Base-by-base conservation (phyloP, 2,797 vertebrate species). In the Thamnophis elegans region DNA sequence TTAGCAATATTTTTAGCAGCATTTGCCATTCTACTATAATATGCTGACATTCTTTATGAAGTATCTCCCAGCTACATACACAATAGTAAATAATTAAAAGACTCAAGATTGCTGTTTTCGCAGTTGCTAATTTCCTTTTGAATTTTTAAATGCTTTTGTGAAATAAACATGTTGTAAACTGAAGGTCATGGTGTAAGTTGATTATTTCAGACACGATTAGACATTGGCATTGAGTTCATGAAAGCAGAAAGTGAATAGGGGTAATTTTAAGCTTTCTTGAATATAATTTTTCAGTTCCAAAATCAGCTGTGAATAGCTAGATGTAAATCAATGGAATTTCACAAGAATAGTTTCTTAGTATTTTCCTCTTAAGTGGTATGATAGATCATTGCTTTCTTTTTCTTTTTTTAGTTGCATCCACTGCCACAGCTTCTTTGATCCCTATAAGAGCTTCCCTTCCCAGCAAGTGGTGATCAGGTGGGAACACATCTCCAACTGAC, bases 111-210 rank as follows among this genome's bases (percentile, higher is more conserved):
- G 56, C 68, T 73, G 78, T 88, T 92, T 89, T 88, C 54, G 88
- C 91, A 89, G 25, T 58, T 51, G 51, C 58, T 88, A 89, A 91
- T 93, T 93, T 85, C 22, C 59, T 89, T 91, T 91, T 91, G 87
- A 68, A 85, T 92, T 94, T 93, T 91, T 89, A 91, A 88, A 94
- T 92, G 78, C 88, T 86, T 87, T 90, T 88, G 85, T 94, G 91
- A 92, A 94, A 94, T 94, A 92, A 92, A 32, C 85, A 87, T 87
- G 85, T 87, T 92, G 53, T 85, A 82, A 90, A 90, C 68, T 54
- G 82, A 93, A 92, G 89, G 89, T 94, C 91, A 94, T n/a, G 36
- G n/a, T 94, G 3, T 68, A 90, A 68, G 11, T 90, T 87, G 28
- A 55, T 93, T 73, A 90, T 78, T 92, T 78, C 47, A 90, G 82